These are phyloP conservation scores for Aegypius monachus DNA, from an alignment of 2,113 vertebrate species.

Conservation along the genomic window DNA sequence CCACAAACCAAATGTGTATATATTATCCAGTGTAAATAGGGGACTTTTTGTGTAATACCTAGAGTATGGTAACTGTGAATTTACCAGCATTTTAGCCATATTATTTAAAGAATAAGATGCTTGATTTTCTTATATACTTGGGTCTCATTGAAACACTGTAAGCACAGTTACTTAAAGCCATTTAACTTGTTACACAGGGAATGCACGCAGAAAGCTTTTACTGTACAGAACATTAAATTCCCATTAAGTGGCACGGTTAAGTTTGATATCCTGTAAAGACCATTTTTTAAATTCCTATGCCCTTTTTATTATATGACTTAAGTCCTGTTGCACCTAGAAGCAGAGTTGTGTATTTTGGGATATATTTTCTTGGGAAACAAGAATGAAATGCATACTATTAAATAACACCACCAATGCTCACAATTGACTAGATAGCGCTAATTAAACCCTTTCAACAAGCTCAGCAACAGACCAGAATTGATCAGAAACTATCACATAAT, in stretches of 20 bases:
- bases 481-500: background rate
- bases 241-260: background rate
- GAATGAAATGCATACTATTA: background rate
- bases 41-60: background rate
- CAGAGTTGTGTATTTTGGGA: background rate
- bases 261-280: background rate
- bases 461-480: background rate
- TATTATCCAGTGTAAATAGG: conserved; percentile 47
- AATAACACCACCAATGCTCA: background rate
- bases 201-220: background rate
- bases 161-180: conserved; percentile 63
- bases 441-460: background rate
- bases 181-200: conserved; percentile 29
- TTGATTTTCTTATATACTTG: conserved; percentile 26
- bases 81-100: conserved; percentile 68
- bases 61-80: conserved; percentile 18
- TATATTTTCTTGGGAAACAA: background rate
- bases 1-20: conserved; percentile 68
- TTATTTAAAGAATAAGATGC: conserved; percentile 38
- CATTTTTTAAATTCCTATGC: background rate
- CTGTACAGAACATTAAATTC: background rate
- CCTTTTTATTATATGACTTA: background rate
- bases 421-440: background rate
- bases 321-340: background rate
- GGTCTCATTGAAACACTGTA: conserved; percentile 4